Base-by-base conservation (phyloP, 2,888 invertebrate species). In the Gastracanthus pulcherrimus region DNA sequence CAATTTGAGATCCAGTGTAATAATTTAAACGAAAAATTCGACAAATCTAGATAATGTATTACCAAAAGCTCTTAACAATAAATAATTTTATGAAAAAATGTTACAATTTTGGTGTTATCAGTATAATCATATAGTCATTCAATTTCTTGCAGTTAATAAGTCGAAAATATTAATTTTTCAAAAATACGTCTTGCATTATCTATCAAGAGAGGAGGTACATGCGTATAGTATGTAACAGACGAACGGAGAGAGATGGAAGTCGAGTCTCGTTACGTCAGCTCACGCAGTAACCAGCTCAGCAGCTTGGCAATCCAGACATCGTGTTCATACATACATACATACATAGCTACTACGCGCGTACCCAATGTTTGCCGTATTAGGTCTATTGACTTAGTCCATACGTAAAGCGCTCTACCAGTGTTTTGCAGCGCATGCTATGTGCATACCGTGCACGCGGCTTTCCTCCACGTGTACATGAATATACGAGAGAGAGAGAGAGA, bases 361-460 rank as follows among this genome's bases (percentile, higher is more conserved):
- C 84, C 84, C 80, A 82, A 84, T 89, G 87, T 89, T 89, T 88
- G 86, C 87, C 83, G 84, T 82, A 86, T 85, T 86, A 86, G 85
- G 85, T 87, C 85, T 88, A 87, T 89, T 88, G 86, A 86, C 83
- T 86, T 86, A 87, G 86, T 84, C 84, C 84, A 85, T 84, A 84
- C 80, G 81, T 84, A 84, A 86, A 85, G 78, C 82, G 82, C 83
- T n/a, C n/a, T n/a, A 80, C 83, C 85, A 80, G 23, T 84, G 81
- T 87, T 86, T 85, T 84, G 82, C 36, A 41, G 76, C 51, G 45
- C 45, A 75, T 38, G 75, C 51, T 70, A 76, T 58, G 51, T 34
- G 34, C 66, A 31, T 11, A 23, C 23, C 66, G n/a, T 11, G 4
- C 36, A 19, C 13, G 36, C 67, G n/a, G n/a, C n/a, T n/a, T n/a